Conservation (phyloP, 2,888 invertebrate genomes). For the Punctoribates punctum region DNA sequence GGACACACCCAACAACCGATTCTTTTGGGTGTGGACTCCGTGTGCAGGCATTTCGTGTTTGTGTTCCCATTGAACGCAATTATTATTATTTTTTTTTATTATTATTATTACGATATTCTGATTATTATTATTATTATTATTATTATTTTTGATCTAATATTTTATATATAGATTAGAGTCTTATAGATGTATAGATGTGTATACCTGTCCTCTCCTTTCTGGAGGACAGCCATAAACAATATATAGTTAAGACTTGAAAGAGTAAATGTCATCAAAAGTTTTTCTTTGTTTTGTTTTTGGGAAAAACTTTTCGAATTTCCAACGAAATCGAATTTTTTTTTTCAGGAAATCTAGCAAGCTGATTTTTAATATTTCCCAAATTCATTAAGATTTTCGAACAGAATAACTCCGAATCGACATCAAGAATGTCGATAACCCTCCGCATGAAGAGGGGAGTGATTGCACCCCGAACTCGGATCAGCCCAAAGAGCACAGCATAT, state of each 20-base stretch:
- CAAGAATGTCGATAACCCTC: too few species aligned
- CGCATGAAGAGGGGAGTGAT: too few species aligned
- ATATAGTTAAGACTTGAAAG: background rate
- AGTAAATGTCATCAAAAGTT: too few species aligned
- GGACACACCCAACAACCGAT: slow-evolving; percentile 36
- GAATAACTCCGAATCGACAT: too few species aligned
- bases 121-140: slow-evolving; percentile 11
- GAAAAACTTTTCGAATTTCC: too few species aligned
- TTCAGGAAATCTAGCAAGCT: too few species aligned
- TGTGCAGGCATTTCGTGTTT: slow-evolving; percentile 14
- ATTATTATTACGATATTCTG: background rate
- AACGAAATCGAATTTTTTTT: too few species aligned
- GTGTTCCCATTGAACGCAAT: slow-evolving; percentile 25
- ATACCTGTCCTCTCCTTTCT: too few species aligned
- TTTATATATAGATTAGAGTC: background rate
- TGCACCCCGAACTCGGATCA: too few species aligned
- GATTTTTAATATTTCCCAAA: too few species aligned
- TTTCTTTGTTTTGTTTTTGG: background rate
- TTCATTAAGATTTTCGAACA: too few species aligned
- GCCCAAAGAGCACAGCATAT: too few species aligned
- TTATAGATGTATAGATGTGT: background rate
- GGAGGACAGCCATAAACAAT: background rate
- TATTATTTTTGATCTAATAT: slow-evolving; percentile 31
- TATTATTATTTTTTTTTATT: slow-evolving; percentile 14
- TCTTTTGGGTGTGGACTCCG: slow-evolving; percentile 23